Evolutionary conservation across 2,113 vertebrate species (phyloP).

Genomic region (Callipepla californica): DNA sequence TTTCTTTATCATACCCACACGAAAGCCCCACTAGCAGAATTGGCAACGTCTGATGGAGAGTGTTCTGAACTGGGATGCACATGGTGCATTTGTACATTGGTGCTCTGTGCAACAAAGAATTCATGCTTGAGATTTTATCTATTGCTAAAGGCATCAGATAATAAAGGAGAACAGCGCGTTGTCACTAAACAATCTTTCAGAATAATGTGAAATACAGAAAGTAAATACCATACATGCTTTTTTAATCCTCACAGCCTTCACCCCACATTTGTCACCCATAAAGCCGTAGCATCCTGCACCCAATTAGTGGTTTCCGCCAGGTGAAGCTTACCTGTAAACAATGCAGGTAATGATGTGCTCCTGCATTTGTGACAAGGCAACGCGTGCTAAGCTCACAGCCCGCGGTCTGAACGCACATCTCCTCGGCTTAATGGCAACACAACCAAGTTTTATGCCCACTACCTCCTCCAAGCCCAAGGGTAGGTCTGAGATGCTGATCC

Average conservation of each 20-base stretch:
- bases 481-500: slow-evolving; percentile 65
- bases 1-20: not conserved
- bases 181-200: not conserved
- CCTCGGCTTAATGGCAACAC: not conserved
- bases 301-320: not conserved
- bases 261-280: not conserved
- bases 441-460: not conserved
- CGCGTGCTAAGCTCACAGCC: not conserved
- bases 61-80: not conserved
- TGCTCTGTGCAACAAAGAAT: not conserved
- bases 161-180: not conserved
- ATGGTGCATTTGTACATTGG: not conserved
- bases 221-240: not conserved
- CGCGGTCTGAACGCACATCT: not conserved
- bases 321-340: not conserved
- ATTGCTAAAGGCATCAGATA: not conserved
- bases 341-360: not conserved
- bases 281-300: not conserved
- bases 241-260: not conserved
- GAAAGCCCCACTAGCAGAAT: not conserved
- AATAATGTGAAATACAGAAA: not conserved
- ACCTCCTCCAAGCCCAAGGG: slow-evolving; percentile 10
- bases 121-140: not conserved
- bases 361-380: not conserved
- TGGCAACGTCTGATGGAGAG: not conserved